Base-by-base conservation (phyloP, 2,113 vertebrate species). In the Thinocorus orbignyianus region DNA sequence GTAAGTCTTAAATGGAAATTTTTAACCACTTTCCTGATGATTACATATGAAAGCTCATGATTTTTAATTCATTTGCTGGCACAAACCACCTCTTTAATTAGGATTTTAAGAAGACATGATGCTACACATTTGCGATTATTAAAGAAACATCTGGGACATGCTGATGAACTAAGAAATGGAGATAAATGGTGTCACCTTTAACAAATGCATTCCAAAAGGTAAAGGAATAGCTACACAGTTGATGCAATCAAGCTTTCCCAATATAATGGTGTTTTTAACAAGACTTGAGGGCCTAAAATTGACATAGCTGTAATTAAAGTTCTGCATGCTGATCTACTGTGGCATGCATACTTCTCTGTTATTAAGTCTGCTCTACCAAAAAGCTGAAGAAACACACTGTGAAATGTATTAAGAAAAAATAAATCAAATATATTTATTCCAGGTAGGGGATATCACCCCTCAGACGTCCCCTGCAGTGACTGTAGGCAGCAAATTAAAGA, bases 301-400 rank as follows among this genome's bases (percentile, higher is more conserved):
- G 70, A n/a, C 74, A 66, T 52, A 62, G 12, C 31, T 95, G 8
- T 95, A 92, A 96, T 96, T 97, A 73, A 95, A 96, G 79, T 88
- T 81, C 74, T 94, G 17, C 64, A 46, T 42, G 64, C 24, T 93
- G 64, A 90, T 86, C 64, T 94, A 35, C 83, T 46, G 30, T 79
- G 52, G 57, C 23, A 86, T 51, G 54, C 35, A 60, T 26, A 14
- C 61, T 55, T 70, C 52, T 85, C 84, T 88, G 22, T 90, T 92
- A 83, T 68, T 73, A 86, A 83, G 60, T 81, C 60, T 10, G 14
- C 51, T 89, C 51, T 92, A 46, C 22, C 55, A 86, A 86, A 77
- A 64, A 79, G 28, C 22, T 58, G 73, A 94, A 76, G n/a, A 61
- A 94, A 77, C 33, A 58, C 4, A 49, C 28, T 46, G 48, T 88